phyloP scores from a whole-genome alignment of 2,888 invertebrate species.

The Lasioglossum vierecki region DNA sequence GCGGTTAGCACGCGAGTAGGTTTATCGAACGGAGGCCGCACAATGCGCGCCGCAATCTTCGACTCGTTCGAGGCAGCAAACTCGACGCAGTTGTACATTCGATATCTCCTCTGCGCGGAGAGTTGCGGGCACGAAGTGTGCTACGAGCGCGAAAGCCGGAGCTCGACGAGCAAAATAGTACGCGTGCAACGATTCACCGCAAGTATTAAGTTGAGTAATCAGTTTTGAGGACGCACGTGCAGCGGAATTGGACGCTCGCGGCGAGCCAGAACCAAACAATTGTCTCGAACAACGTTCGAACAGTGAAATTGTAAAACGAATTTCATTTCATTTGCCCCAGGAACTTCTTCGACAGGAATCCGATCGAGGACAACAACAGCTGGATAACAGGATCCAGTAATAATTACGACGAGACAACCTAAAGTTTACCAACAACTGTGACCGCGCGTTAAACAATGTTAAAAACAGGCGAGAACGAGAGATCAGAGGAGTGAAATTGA shows the following conservation, averaged over 20 bases:
- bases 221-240: constrained; percentile 28
- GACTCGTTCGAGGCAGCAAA: constrained; percentile 5
- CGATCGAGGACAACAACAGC: no score
- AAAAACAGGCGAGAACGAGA: no score
- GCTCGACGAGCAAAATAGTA: constrained; percentile 46
- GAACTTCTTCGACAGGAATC: no score
- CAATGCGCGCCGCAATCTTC: constrained; percentile 58
- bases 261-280: neutral
- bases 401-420: neutral
- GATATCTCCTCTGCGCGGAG: constrained; percentile 50
- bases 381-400: neutral
- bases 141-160: constrained; percentile 36
- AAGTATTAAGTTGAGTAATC: constrained; percentile 39
- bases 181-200: constrained; percentile 42
- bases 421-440: neutral
- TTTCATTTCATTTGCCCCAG: no score
- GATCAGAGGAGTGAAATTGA: no score
- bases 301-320: no score
- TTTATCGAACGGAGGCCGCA: constrained; percentile 56
- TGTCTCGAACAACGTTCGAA: neutral
- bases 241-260: neutral
- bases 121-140: constrained; percentile 40
- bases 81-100: constrained; percentile 43
- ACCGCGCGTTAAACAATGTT: neutral
- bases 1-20: constrained; percentile 69